Evolutionary conservation across 2,888 invertebrate genomes (phyloP), one percentile per base, ranked within the genome.

Genomic region (Campoletis raptor): DNA sequence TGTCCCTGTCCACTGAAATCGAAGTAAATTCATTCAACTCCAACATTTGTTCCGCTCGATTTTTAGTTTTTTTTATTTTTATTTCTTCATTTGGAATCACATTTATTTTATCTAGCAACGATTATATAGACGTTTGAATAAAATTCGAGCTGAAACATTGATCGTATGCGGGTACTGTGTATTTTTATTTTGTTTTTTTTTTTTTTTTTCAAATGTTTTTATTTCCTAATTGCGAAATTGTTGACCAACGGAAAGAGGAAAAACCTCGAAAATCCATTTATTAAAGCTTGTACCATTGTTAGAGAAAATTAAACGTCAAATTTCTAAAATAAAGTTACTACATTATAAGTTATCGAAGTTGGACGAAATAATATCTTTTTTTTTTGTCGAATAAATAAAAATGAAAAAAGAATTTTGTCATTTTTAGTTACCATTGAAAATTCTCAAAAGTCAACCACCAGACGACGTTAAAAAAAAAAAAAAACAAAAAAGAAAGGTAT

Each of bases 1-100:
- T 83, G 83, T 86, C 57, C 36, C 37, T 48, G 73, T 2, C 40
- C 10, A 9, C 21, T 40, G 30, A 73, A 69, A 81, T 78, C 30
- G 24, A 8, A 24, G 0, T 18, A 64, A 69, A 30, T 76, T 85
- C 40, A 79, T 24, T 57, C 24, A 52, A 10, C 8, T 57, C 61
- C 42, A n/a, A 15, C 10, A 24, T 64, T 36, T n/a, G n/a, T 48
- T 24, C 67, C n/a, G 5, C 24, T 21, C 48, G 36, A 10, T 54
- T 15, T 48, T 54, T 5, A 30, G 30, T 36, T 66, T 48, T 66
- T 18, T 78, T 40, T 15, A 5, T 8, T 36, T n/a, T 54, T 40
- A 5, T 40, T 30, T 15, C n/a, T n/a, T n/a, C 52, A 21, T 52
- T 37, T 30, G 1, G 6, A 30, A 61, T 30, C 12, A 15, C 61